Evolutionary conservation across 2,888 invertebrate genomes (phyloP).

Genomic region (Synergus itoensis): DNA sequence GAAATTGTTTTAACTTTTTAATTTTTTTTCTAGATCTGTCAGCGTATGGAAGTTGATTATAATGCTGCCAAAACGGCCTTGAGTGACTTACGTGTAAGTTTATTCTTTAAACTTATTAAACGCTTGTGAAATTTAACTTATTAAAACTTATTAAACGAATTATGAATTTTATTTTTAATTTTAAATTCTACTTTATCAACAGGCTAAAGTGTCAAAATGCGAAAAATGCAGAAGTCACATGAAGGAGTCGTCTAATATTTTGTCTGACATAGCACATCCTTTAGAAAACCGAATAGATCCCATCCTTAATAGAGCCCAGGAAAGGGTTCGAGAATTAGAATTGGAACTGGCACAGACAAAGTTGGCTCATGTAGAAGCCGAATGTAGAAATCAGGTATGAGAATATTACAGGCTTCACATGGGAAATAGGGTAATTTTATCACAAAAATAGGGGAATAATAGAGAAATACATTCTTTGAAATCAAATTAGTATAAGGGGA

Average conservation of each 20-base stretch:
- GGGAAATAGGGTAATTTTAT: too few relatives aligned
- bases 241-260: constrained; percentile 64
- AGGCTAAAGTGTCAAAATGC: constrained; percentile 81
- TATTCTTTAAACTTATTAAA: background rate
- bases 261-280: constrained; percentile 66
- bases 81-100: constrained; percentile 83
- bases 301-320: constrained; percentile 79
- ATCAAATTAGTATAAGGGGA: too few relatives aligned
- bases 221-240: constrained; percentile 77
- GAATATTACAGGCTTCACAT: background rate
- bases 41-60: constrained; percentile 90
- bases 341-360: constrained; percentile 98
- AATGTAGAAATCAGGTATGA: constrained; percentile 93
- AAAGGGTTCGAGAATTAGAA: constrained; percentile 92
- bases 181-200: constrained; percentile 30
- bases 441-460: too few relatives aligned
- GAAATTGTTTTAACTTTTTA: background rate
- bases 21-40: constrained; percentile 83
- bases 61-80: constrained; percentile 83
- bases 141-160: too few relatives aligned
- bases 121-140: too few relatives aligned
- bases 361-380: constrained; percentile 96
- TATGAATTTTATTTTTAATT: background rate
- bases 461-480: too few relatives aligned
- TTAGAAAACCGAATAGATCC: constrained; percentile 73